A percentile compares a stretch with the other conserved stretches of the same genome.
These are phyloP conservation scores for Leptogaster cylindrica DNA, from an alignment of 2,888 invertebrate genomes.

Conservation along the genomic window DNA sequence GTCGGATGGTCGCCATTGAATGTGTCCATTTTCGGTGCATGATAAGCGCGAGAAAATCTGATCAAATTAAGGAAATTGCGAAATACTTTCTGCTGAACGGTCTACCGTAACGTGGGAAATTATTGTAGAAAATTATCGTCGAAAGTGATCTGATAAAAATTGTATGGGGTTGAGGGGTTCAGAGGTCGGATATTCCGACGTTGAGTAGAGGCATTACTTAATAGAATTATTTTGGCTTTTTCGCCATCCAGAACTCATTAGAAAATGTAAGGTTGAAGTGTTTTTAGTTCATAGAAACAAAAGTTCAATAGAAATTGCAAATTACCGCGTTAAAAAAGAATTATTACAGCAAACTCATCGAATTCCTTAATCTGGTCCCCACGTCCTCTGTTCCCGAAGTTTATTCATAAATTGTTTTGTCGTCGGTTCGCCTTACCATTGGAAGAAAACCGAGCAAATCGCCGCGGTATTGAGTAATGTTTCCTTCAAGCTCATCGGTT, in stretches of 20 bases:
- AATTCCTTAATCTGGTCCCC: not conserved
- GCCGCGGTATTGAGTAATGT: slow-evolving; percentile 37
- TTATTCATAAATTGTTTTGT: not conserved
- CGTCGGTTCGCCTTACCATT: not conserved
- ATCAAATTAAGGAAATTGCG: slow-evolving; percentile 23
- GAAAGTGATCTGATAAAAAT: not conserved
- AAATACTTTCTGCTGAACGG: not conserved
- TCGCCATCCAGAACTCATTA: no score
- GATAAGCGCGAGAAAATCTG: slow-evolving; percentile 2
- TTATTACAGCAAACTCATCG: no score
- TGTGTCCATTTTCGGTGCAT: slow-evolving; percentile 7
- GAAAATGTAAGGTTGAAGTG: no score
- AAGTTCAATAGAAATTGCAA: no score
- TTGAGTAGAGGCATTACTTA: no score
- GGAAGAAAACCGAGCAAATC: slow-evolving; percentile 6
- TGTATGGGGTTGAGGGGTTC: slow-evolving; percentile 32
- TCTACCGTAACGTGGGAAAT: slow-evolving; percentile 24
- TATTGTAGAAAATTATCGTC: not conserved
- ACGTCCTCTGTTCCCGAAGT: no score
- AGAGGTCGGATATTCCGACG: no score
- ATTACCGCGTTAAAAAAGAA: no score
- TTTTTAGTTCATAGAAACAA: no score
- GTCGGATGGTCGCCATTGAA: not conserved
- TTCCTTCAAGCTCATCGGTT: slow-evolving; percentile 33
- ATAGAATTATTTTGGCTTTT: no score